phyloP scores from a whole-genome alignment of 2,888 invertebrate species.

The Scrobipalpa costella region DNA sequence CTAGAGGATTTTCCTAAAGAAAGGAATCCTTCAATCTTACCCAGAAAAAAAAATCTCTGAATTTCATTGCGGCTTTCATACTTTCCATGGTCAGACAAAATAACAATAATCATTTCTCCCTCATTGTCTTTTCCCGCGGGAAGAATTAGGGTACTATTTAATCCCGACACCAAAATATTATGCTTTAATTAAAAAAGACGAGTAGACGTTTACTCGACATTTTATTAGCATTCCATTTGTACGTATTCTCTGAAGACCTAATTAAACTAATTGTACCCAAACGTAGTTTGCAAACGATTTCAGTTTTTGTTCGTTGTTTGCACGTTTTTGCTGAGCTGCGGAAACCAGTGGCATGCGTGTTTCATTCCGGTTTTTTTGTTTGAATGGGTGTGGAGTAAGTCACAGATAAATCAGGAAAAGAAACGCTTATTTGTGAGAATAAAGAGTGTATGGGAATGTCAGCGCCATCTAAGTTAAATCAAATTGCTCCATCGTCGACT shows the following conservation, averaged over 20 bases:
- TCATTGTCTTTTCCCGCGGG: too few relatives aligned
- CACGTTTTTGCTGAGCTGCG: slow-evolving; percentile 8
- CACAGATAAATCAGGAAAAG: neutral
- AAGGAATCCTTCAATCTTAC: neutral
- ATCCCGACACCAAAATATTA: too few relatives aligned
- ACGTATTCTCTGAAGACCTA: neutral
- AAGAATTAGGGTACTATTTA: too few relatives aligned
- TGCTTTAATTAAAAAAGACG: neutral
- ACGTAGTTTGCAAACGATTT: neutral
- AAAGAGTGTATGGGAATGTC: too few relatives aligned
- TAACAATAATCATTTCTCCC: too few relatives aligned
- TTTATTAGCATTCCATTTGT: neutral
- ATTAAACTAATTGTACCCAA: slow-evolving; percentile 3
- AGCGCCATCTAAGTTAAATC: too few relatives aligned
- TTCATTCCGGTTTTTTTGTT: neutral
- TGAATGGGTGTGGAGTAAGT: neutral
- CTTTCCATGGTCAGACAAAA: too few relatives aligned
- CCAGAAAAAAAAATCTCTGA: too few relatives aligned
- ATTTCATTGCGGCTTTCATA: too few relatives aligned
- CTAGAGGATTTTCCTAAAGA: neutral
- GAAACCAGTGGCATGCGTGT: neutral
- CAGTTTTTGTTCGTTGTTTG: slow-evolving; percentile 1
- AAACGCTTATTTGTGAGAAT: too few relatives aligned
- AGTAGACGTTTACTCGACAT: neutral
- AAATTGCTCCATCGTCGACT: too few relatives aligned